Evolutionary conservation across 1,140 invertebrate genomes (phyloP).

Genomic region (Pogonomyrmex californicus): DNA sequence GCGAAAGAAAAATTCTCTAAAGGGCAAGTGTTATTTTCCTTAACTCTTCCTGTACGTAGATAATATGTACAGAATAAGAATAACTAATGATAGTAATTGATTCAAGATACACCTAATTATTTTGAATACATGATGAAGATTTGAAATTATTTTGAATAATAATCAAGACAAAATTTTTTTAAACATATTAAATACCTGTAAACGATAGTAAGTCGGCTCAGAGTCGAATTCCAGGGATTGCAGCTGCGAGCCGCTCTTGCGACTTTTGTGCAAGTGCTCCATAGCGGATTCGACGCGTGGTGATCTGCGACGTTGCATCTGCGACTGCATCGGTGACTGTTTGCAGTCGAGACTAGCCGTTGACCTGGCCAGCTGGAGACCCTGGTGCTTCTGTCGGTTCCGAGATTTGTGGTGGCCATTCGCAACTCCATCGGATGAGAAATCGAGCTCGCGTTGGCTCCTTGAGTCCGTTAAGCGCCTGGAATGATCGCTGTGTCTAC

Average conservation of each 20-base stretch:
- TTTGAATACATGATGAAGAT: no score
- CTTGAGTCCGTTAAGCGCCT: constrained; percentile 70
- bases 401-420: constrained; percentile 80
- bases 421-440: constrained; percentile 77
- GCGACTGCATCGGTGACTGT: constrained; percentile 76
- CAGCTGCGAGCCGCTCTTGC: constrained; percentile 73
- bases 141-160: neutral
- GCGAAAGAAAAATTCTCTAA: no score
- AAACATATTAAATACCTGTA: constrained; percentile 76
- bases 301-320: constrained; percentile 75
- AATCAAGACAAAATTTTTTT: neutral
- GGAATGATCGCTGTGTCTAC: constrained; percentile 77
- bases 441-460: constrained; percentile 78
- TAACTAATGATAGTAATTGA: no score
- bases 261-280: constrained; percentile 80
- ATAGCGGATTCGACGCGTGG: constrained; percentile 77
- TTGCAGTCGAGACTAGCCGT: constrained; percentile 82
- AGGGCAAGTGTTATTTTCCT: no score
- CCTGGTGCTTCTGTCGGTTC: constrained; percentile 76
- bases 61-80: no score
- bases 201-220: constrained; percentile 83
- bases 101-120: no score
- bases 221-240: constrained; percentile 84
- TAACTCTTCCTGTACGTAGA: no score
- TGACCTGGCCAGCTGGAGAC: constrained; percentile 79